Percentiles rank a stretch among this genome's conserved stretches.
Evolutionary conservation across 2,888 invertebrate species (phyloP).

Genomic region (Andrena trimmerana): DNA sequence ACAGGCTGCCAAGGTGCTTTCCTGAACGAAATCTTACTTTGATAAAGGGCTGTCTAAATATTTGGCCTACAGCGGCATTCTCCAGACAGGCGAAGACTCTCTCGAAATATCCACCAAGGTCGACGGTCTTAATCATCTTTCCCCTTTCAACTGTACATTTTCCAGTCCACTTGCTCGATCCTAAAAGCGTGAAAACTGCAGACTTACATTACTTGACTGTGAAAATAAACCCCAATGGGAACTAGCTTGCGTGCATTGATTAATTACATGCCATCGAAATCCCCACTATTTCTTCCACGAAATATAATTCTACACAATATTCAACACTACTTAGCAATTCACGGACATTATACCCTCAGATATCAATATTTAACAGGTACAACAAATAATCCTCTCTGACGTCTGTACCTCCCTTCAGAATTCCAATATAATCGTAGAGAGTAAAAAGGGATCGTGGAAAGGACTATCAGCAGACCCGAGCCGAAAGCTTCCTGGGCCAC

Average conservation of each 20-base stretch:
- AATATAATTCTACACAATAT: no score
- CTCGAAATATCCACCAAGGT: slow-evolving; percentile 22
- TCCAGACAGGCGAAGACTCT: not conserved
- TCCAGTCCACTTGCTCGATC: not conserved
- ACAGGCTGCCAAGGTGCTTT: not conserved
- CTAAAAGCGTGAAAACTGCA: not conserved
- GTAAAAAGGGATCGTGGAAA: not conserved
- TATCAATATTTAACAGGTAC: no score
- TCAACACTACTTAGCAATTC: no score
- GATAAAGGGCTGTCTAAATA: not conserved
- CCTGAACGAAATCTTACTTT: not conserved
- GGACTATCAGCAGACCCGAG: not conserved
- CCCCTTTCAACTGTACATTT: slow-evolving; percentile 1
- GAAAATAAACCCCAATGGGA: not conserved
- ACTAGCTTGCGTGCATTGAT: not conserved
- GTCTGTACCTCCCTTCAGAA: no score
- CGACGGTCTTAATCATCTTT: not conserved
- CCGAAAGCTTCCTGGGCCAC: not conserved
- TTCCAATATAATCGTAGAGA: no score
- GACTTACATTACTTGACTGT: not conserved
- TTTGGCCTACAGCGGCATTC: not conserved
- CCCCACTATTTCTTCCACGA: not conserved
- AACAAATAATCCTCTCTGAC: no score
- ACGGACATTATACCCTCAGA: no score
- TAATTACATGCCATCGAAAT: not conserved